These are phyloP conservation scores for Homarus gammarus DNA, from an alignment of 2,888 invertebrate species.

Conservation along the genomic window DNA sequence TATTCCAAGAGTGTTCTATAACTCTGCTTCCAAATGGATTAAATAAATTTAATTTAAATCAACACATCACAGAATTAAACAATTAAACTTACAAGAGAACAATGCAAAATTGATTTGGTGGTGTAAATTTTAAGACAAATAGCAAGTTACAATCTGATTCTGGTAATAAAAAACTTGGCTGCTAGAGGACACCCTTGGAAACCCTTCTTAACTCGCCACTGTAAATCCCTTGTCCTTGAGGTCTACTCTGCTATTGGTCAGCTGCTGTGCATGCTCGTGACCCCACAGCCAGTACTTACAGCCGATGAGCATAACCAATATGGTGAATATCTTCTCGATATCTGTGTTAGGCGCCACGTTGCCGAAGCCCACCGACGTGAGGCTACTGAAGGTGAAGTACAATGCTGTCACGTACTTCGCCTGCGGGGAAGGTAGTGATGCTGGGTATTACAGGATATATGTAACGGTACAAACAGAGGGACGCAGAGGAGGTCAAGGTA, in stretches of 20 bases:
- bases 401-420: constrained; percentile 93
- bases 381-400: constrained; percentile 98
- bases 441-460: neutral
- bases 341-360: constrained; percentile 98
- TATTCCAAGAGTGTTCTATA: neutral
- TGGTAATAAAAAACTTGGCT: too few species aligned
- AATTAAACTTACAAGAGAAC: too few species aligned
- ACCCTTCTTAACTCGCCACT: neutral
- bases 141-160: too few species aligned
- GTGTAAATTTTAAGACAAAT: too few species aligned
- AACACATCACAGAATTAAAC: too few species aligned
- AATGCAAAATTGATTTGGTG: too few species aligned
- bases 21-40: neutral
- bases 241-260: neutral
- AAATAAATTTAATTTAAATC: neutral
- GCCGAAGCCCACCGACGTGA: constrained; percentile 98
- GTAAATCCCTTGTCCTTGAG: neutral
- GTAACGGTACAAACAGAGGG: neutral
- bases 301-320: constrained; percentile 93
- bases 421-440: constrained; percentile 59
- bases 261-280: constrained; percentile 1
- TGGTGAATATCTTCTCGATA: constrained; percentile 98
- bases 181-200: neutral
- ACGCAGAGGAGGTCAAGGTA: neutral
- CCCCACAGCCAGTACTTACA: constrained; percentile 68